phyloP scores from a whole-genome alignment of 2,797 vertebrate genomes.

The Amblyraja radiata region DNA sequence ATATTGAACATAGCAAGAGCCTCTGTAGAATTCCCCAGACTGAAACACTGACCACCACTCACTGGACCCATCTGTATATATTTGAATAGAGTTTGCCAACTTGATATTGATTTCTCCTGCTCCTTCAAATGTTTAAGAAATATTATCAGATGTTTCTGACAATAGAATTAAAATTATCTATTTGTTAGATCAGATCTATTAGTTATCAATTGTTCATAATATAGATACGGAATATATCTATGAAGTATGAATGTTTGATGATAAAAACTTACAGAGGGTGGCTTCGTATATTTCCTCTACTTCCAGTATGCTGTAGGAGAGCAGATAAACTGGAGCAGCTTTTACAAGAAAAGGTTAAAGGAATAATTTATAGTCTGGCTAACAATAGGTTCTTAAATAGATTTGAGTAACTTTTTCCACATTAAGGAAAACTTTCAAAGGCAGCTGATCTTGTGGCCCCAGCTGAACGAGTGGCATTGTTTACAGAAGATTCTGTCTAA shows the following conservation, averaged over 20 bases:
- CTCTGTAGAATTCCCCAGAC: background rate
- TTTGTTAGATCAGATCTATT: background rate
- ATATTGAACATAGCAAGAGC: background rate
- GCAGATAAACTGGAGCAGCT: background rate
- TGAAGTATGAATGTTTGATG: background rate
- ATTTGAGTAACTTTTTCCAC: background rate
- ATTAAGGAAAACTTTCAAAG: background rate
- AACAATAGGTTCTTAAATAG: background rate
- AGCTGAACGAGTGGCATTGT: background rate
- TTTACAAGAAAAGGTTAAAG: background rate
- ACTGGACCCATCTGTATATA: background rate
- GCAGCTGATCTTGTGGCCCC: background rate
- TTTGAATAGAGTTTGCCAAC: background rate
- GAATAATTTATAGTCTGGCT: background rate
- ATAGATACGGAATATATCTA: too few species aligned
- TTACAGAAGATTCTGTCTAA: background rate
- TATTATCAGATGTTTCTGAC: background rate
- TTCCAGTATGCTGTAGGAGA: background rate
- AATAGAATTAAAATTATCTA: background rate
- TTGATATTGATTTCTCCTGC: background rate
- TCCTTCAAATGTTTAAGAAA: background rate
- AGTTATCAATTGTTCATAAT: background rate
- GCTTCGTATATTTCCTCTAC: background rate
- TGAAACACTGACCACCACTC: background rate
- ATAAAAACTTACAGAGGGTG: background rate